Percentiles rank a stretch among this genome's conserved stretches.
Evolutionary conservation across 2,888 invertebrate species (phyloP).

Genomic region (Hyppa rectilinea): DNA sequence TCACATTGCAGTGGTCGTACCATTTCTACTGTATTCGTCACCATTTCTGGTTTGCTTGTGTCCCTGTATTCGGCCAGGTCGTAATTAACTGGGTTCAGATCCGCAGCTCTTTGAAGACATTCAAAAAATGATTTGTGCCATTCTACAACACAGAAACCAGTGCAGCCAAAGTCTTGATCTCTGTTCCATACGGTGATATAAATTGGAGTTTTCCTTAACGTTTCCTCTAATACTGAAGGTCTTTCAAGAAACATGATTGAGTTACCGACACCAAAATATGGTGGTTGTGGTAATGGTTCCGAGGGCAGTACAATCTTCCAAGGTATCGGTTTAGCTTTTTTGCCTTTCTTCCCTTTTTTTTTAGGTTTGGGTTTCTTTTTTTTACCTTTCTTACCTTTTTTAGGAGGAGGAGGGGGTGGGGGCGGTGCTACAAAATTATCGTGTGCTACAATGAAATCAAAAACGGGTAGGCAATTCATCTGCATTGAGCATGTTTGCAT

Average conservation of each 20-base stretch:
- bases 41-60: conserved; percentile 81
- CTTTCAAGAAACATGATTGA: conserved; percentile 85
- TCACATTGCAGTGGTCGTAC: conserved; percentile 83
- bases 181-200: conserved; percentile 87
- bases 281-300: conserved; percentile 86
- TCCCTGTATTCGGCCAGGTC: conserved; percentile 84
- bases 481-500: conserved; percentile 87
- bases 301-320: conserved; percentile 81
- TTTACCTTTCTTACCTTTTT: conserved; percentile 75
- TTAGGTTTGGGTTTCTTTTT: conserved; percentile 64
- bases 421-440: conserved; percentile 87
- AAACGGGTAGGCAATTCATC: conserved; percentile 85
- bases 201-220: conserved; percentile 82
- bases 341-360: conserved; percentile 76
- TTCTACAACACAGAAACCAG: conserved; percentile 81
- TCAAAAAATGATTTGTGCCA: conserved; percentile 86
- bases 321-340: conserved; percentile 74
- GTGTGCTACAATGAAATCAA: conserved; percentile 87
- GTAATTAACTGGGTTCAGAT: conserved; percentile 83
- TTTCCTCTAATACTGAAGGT: conserved; percentile 83
- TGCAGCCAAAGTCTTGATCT: conserved; percentile 84
- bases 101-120: conserved; percentile 78
- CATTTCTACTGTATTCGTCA: conserved; percentile 84
- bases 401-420: conserved; percentile 80
- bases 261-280: conserved; percentile 87